Evolutionary conservation across 2,113 vertebrate species (phyloP), one percentile per base, ranked within the genome.

Genomic region (Acinonyx jubatus): DNA sequence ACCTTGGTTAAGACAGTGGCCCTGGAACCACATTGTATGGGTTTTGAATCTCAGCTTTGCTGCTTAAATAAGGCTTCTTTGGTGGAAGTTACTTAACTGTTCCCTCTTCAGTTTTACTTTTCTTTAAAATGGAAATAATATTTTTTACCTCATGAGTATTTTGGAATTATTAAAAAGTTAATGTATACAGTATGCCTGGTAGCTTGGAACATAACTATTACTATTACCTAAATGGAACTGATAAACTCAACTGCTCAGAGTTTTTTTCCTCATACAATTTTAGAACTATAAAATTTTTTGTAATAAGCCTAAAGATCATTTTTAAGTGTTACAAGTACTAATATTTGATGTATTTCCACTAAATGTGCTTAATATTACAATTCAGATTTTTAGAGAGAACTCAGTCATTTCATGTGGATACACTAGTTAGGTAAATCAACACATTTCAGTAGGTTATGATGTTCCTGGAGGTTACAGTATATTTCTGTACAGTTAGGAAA

Each of bases 371-470:
- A 65, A 89, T 80, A 66, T 36, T 83, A 94, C 73, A 94, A 79
- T 57, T 97, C 29, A 83, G 12, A 79, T 33, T 68, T 87, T 80
- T 36, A 61, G 95, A 52, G 93, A 52, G 45, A 85, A 50, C 6
- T 31, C 36, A 66, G 33, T 84, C 27, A 1, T 80, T 92, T 52
- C 23, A 94, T 14, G 1, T 83, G 23, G 57, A 69, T 82, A 66
- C 73, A 83, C 16, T 41, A 45, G 23, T 69, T 79, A 87, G 50
- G 33, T 91, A 95, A 92, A 88, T 61, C 78, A 91, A 7, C 31
- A 57, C 25, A 61, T 95, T 94, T 85, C 27, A n/a, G 48, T 95
- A 92, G 5, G 48, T 88, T 94, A 83, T 84, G 19, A 94, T 78
- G 21, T 94, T 91, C 50, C 65, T 74, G 36, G 57, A 94, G 69